These are phyloP conservation scores for rat (Rattus norvegicus) DNA, from an alignment of 2,113 vertebrate genomes.

Conservation along the genomic window DNA sequence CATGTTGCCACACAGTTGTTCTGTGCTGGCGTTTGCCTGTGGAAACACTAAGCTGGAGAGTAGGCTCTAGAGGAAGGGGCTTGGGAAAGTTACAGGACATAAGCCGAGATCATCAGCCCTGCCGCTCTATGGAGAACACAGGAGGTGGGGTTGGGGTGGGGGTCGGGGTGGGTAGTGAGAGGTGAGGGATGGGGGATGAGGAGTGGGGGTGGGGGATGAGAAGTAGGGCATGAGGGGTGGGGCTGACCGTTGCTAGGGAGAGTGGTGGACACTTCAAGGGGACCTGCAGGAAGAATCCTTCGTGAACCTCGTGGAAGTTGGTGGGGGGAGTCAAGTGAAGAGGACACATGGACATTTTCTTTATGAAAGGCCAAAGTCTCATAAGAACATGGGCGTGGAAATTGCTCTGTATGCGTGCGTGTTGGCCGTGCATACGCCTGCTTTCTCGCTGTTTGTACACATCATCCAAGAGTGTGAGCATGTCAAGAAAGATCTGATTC, in stretches of 20 bases:
- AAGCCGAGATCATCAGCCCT: background rate
- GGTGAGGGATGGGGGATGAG: no score
- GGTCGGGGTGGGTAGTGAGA: no score
- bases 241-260: no score
- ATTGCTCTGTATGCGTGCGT: background rate
- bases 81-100: background rate
- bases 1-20: background rate
- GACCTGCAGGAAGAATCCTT: background rate
- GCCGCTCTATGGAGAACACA: background rate
- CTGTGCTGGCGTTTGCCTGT: background rate
- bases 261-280: no score
- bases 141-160: background rate
- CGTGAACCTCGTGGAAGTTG: background rate
- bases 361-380: background rate
- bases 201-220: no score
- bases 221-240: no score
- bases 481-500: background rate
- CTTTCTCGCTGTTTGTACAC: background rate
- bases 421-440: background rate
- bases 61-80: background rate
- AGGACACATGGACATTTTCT: background rate
- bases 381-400: background rate
- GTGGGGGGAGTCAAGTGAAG: background rate
- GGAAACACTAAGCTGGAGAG: background rate
- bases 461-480: background rate